Evolutionary conservation across 2,888 invertebrate genomes (phyloP).

Genomic region (Callyntrura guangdongensis): DNA sequence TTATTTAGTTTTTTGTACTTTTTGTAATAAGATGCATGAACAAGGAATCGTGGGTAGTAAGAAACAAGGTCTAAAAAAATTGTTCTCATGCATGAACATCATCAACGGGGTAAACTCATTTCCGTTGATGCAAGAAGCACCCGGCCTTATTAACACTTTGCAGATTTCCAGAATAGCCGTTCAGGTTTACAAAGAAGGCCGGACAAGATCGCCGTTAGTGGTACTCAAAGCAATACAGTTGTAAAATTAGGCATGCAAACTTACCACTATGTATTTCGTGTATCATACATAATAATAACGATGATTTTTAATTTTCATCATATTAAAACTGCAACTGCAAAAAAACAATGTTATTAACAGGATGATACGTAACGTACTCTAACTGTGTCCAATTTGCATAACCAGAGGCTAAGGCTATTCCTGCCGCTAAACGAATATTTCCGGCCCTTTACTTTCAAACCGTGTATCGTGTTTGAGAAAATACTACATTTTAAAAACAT

Average conservation of each 20-base stretch:
- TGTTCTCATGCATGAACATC: background rate
- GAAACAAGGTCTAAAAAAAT: background rate
- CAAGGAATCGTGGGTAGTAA: background rate
- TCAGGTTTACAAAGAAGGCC: background rate
- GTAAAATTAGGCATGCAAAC: background rate
- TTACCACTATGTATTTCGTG: background rate
- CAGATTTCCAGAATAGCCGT: no score
- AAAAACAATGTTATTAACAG: no score
- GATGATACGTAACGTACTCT: no score
- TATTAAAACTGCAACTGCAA: background rate
- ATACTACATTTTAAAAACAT: background rate
- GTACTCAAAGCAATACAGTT: background rate
- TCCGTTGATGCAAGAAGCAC: background rate
- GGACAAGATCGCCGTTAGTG: background rate
- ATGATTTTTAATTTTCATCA: no score
- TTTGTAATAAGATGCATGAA: background rate
- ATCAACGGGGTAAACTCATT: background rate
- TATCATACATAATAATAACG: no score
- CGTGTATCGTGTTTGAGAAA: background rate
- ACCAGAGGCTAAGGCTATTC: background rate
- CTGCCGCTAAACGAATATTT: constrained; percentile 47
- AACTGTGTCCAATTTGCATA: constrained; percentile 49
- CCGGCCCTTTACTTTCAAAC: constrained; percentile 49
- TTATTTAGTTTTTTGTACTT: background rate
- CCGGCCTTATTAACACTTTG: no score